Evolutionary conservation across 2,888 invertebrate species (phyloP).

Genomic region (Drosophila barbarae): DNA sequence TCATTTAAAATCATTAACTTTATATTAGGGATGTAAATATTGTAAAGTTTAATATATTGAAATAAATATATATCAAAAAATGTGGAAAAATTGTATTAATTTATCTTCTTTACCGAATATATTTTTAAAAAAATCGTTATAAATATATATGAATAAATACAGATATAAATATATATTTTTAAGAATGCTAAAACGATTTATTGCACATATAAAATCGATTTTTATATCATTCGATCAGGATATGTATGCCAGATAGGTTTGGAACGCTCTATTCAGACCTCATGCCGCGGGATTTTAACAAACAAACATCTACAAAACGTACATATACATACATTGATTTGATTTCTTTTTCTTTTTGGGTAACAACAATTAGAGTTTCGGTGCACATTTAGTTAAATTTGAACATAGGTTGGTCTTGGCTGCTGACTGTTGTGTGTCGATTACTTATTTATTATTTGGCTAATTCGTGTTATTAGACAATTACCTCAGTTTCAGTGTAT

Average conservation of each 20-base stretch:
- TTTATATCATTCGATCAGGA: constrained; percentile 5
- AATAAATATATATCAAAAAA: not conserved
- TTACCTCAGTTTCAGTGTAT: constrained; percentile 18
- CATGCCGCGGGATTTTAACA: constrained; percentile 18
- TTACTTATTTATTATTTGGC: constrained; percentile 38
- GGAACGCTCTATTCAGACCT: constrained; percentile 6
- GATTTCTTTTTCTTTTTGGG: constrained; percentile 16
- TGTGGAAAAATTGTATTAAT: not conserved
- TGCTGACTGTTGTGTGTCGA: constrained; percentile 13
- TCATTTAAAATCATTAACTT: not conserved
- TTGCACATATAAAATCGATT: not conserved
- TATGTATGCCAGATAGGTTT: constrained; percentile 13
- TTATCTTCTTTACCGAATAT: not conserved
- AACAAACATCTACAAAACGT: constrained; percentile 39
- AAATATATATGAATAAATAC: not conserved
- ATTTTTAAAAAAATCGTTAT: not conserved
- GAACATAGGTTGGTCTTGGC: constrained; percentile 29
- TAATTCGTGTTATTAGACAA: constrained; percentile 16
- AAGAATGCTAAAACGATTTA: not conserved
- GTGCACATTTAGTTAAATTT: constrained; percentile 30
- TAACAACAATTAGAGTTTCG: constrained; percentile 58
- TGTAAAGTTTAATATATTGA: not conserved
- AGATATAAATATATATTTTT: no score
- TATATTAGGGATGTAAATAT: not conserved
- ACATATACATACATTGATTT: constrained; percentile 32